Base-by-base conservation (phyloP, 2,797 vertebrate species). In the Hirundo rustica region DNA sequence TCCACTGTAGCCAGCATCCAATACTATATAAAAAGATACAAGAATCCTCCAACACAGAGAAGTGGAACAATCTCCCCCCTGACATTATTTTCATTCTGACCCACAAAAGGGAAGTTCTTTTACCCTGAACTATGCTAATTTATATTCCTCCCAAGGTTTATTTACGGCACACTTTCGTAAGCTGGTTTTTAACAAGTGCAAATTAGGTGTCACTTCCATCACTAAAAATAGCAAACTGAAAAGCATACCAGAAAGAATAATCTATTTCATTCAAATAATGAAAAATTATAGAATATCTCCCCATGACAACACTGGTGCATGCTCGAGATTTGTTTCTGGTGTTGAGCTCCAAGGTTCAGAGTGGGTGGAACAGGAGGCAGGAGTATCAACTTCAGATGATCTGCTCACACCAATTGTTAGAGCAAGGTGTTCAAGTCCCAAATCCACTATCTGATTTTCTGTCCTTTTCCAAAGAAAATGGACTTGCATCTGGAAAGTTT, bases 161-260 rank as follows among this genome's bases (percentile, higher is more conserved):
- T 85, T 93, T 94, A 83, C 70, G 76, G 85, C 54, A 54, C 21
- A 10, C 60, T 92, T 93, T 93, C 12, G 0, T 78, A 77, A 92
- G 70, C 36, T 64, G 82, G 48, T 76, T 92, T 79, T 82, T 87
- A 92, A 89, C 4, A 1, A 87, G 85, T 77, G 72, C 57, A 94
- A 87, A 94, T 96, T 83, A 85, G 72, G 72, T 89, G 89, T 82
- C 89, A 89, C 42, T 89, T 95, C 40, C 53, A 5, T 61, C 60
- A 67, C 76, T 74, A 88, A 94, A 93, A 92, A 91, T 64, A 82
- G 57, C 30, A 70, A 90, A 78, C 62, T 44, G 36, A 70, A 78
- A 90, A 76, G 8, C 9, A 1, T 79, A 45, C 32, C 20, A 62
- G 54, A 60, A 60, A 81, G 85, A 91, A 67, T 44, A 91, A 79